Conservation (phyloP, 2,888 invertebrate species). For the Andrena bucephala region DNA sequence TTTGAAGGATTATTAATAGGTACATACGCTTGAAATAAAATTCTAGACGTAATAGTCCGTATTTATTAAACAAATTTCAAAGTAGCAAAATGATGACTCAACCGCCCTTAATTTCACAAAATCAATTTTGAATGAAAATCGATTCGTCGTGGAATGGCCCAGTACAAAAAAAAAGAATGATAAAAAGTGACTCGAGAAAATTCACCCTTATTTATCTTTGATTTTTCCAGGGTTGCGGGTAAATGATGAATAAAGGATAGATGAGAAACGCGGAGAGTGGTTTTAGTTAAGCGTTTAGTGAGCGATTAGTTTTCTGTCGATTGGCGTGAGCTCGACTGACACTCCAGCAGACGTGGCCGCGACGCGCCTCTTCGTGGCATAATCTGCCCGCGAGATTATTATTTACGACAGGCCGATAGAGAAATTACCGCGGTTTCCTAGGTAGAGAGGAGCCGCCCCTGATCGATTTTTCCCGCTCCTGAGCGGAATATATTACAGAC, state of each 20-base stretch:
- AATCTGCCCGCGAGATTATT: constrained; percentile 36
- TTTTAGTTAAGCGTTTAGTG: neutral
- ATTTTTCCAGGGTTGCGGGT: neutral
- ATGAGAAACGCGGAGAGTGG: constrained; percentile 11
- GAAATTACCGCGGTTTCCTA: constrained; percentile 57
- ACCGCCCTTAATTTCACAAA: too few species aligned
- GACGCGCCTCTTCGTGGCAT: neutral
- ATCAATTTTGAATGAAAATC: too few species aligned
- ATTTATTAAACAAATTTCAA: too few species aligned
- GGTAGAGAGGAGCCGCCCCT: constrained; percentile 22
- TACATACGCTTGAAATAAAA: too few species aligned
- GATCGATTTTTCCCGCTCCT: constrained; percentile 46
- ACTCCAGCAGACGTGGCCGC: neutral
- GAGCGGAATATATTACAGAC: constrained; percentile 60
- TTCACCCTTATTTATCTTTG: neutral
- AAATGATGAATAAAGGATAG: neutral
- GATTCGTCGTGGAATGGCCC: too few species aligned
- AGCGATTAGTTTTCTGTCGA: constrained; percentile 28
- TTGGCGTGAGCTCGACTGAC: neutral
- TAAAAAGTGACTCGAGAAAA: neutral
- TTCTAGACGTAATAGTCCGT: too few species aligned
- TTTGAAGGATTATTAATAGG: too few species aligned
- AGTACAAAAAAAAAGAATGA: too few species aligned
- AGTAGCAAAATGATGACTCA: too few species aligned
- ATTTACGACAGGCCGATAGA: constrained; percentile 60